Conservation (phyloP, 2,888 invertebrate genomes). For the Acrobasis suavella region DNA sequence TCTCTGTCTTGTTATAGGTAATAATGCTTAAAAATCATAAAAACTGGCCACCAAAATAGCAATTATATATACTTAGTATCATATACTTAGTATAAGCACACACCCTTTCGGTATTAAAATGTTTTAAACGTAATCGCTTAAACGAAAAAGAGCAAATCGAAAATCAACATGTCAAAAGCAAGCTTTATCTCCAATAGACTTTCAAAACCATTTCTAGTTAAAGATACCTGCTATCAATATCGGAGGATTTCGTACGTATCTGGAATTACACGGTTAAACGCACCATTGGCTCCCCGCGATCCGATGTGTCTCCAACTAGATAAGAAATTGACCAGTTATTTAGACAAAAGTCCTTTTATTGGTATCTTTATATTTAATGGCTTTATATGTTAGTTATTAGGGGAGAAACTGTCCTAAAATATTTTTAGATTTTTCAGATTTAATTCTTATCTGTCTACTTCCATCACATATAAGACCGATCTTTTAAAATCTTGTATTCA, state of each 20-base stretch:
- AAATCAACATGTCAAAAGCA: constrained; percentile 44
- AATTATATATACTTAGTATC: too few species aligned
- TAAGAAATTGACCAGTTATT: constrained; percentile 75
- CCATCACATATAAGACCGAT: too few species aligned
- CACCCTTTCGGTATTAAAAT: too few species aligned
- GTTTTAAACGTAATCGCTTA: not conserved
- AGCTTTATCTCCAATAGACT: constrained; percentile 59
- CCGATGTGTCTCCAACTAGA: constrained; percentile 63
- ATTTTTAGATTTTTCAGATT: too few species aligned
- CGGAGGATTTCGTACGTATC: constrained; percentile 70
- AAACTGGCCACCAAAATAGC: too few species aligned
- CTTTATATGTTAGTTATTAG: constrained; percentile 9
- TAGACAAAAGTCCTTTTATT: constrained; percentile 53
- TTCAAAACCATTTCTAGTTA: constrained; percentile 65
- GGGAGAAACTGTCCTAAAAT: too few species aligned
- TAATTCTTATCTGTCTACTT: too few species aligned
- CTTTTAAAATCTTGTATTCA: too few species aligned
- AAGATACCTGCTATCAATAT: constrained; percentile 76
- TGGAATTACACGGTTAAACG: constrained; percentile 78
- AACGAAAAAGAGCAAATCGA: constrained; percentile 9
- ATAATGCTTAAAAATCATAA: too few species aligned
- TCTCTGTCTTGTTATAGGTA: too few species aligned
- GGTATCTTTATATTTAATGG: constrained; percentile 16
- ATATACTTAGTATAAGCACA: too few species aligned
- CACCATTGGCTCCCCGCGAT: constrained; percentile 71